phyloP scores from a whole-genome alignment of 2,797 vertebrate species.

The Zalophus californianus region DNA sequence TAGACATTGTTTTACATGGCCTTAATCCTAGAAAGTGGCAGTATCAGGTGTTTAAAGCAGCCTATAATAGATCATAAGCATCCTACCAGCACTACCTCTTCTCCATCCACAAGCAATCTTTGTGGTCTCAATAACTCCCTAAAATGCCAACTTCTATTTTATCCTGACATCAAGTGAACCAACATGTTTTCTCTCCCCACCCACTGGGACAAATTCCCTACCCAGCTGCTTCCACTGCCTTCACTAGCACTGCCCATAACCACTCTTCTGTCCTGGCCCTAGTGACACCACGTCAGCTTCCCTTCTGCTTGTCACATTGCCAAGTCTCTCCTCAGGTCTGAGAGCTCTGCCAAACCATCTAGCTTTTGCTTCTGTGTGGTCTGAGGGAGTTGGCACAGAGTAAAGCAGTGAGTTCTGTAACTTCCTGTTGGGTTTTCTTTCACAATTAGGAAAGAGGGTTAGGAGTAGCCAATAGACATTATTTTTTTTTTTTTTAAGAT shows the following conservation, averaged over 20 bases:
- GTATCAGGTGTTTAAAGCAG: background rate
- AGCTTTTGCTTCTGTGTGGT: conserved; percentile 64
- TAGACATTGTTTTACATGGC: background rate
- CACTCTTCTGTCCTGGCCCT: background rate
- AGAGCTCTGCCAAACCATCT: conserved; percentile 36
- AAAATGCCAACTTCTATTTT: conserved; percentile 35
- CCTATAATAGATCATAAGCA: background rate
- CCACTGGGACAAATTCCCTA: background rate
- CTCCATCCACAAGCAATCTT: background rate
- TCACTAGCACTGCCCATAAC: background rate
- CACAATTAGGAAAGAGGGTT: conserved; percentile 60
- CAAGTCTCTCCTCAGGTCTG: conserved; percentile 2
- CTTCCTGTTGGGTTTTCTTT: conserved; percentile 58
- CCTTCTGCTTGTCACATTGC: background rate
- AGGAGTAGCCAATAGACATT: conserved; percentile 38
- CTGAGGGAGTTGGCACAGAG: conserved; percentile 53
- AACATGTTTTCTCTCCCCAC: background rate
- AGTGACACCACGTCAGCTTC: background rate
- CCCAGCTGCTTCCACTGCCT: background rate
- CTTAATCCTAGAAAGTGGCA: conserved; percentile 19
- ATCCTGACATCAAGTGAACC: background rate
- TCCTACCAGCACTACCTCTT: background rate
- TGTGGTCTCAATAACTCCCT: background rate
- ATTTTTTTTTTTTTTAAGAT: background rate
- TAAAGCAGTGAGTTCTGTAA: conserved; percentile 40